A percentile compares a stretch with the other conserved stretches of the same genome.
phyloP scores from a whole-genome alignment of 2,113 vertebrate species.

The Harpagus bidentatus region DNA sequence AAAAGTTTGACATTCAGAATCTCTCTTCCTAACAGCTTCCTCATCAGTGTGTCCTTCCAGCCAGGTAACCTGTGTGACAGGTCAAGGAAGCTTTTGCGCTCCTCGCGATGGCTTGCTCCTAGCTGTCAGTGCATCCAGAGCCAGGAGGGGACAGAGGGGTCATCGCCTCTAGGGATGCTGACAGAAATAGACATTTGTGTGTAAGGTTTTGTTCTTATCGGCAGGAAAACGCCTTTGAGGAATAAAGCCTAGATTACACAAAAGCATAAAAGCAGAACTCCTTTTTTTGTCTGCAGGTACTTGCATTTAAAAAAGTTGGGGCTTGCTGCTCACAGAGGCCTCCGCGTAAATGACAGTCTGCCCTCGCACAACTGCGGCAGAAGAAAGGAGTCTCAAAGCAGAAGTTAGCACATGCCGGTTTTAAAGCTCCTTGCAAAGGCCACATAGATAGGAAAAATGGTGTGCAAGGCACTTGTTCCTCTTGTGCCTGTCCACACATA shows the following conservation, averaged over 20 bases:
- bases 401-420: rapidly evolving
- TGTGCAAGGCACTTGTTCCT: rapidly evolving
- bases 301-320: neutral
- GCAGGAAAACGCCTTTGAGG: slow-evolving; percentile 6
- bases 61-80: neutral
- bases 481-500: rapidly evolving
- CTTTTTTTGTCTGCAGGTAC: neutral
- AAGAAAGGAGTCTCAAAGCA: neutral
- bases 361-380: rapidly evolving
- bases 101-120: rapidly evolving
- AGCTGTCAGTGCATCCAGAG: neutral
- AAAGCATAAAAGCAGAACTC: slow-evolving; percentile 11
- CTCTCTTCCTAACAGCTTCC: neutral
- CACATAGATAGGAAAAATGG: neutral
- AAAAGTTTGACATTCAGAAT: neutral
- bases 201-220: neutral
- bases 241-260: slow-evolving; percentile 12
- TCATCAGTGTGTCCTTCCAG: neutral
- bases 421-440: neutral
- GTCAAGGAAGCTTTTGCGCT: neutral
- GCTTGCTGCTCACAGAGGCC: neutral
- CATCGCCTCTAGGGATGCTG: neutral
- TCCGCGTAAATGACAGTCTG: neutral
- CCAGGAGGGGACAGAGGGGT: neutral
- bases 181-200: slow-evolving; percentile 3